Percentiles rank a stretch among this genome's conserved stretches.
Evolutionary conservation across 1,140 invertebrate genomes (phyloP).

Genomic region (Drosophila bocki): DNA sequence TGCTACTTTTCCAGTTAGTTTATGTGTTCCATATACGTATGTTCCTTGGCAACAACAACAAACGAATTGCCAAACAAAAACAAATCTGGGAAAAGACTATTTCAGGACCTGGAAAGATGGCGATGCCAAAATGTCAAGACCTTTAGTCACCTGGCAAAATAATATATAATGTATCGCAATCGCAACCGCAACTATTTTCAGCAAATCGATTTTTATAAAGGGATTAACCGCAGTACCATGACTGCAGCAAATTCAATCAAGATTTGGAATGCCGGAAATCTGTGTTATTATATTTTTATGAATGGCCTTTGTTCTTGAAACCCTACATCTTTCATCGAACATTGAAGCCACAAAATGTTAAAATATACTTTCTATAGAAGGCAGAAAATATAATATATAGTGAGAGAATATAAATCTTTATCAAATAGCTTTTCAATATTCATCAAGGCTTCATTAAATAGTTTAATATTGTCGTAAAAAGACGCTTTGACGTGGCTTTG

Average conservation of each 20-base stretch:
- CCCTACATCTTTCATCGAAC: not conserved
- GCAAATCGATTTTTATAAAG: conserved; percentile 2
- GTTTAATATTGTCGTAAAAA: not conserved
- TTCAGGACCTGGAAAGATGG: not conserved
- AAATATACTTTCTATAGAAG: not conserved
- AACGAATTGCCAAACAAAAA: conserved; percentile 7
- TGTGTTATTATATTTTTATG: not conserved
- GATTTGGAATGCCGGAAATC: not conserved
- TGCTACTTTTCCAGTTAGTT: not conserved
- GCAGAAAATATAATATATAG: not conserved
- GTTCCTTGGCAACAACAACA: conserved; percentile 13
- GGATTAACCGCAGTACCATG: not conserved
- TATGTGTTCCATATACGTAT: conserved; percentile 1
- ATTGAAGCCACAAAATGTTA: not conserved
- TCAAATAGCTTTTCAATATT: not conserved
- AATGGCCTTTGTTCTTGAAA: not conserved
- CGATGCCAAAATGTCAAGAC: conserved; percentile 3
- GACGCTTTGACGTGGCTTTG: not conserved
- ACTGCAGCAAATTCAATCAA: not conserved
- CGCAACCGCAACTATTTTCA: conserved; percentile 4
- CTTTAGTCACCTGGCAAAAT: conserved; percentile 5
- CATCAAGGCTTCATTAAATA: not conserved
- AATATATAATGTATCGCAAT: not conserved
- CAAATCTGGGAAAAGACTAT: conserved; percentile 18
- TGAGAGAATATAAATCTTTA: not conserved